A percentile compares a stretch with the other conserved stretches of the same genome.
Evolutionary conservation across 2,888 invertebrate genomes (phyloP).

Genomic region (Latrodectus elegans): DNA sequence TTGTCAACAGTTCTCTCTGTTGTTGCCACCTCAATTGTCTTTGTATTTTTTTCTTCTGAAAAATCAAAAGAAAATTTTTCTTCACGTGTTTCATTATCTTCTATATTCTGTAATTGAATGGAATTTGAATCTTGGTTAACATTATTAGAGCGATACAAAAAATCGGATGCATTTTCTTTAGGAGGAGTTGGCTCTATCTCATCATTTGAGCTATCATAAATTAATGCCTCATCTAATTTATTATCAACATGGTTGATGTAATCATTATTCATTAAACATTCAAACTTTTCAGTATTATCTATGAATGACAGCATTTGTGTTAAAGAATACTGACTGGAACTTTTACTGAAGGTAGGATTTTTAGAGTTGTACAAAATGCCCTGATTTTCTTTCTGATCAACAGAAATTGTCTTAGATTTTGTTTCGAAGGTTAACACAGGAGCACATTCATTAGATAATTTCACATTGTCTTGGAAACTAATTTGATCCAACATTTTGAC

Average conservation of each 20-base stretch:
- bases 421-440: not conserved
- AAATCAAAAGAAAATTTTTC: constrained; percentile 24
- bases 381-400: not conserved
- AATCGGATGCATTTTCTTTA: constrained; percentile 23
- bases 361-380: not conserved
- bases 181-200: constrained; percentile 59
- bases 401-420: not conserved
- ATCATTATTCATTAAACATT: not conserved
- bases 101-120: not conserved
- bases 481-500: too few species aligned
- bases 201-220: constrained; percentile 39
- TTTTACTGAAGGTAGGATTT: too few species aligned
- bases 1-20: not conserved
- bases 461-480: not conserved
- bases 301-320: constrained; percentile 56
- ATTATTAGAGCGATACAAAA: constrained; percentile 32
- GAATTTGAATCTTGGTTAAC: constrained; percentile 18
- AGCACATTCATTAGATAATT: not conserved
- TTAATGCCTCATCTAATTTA: not conserved
- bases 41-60: not conserved
- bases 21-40: not conserved
- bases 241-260: not conserved
- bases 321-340: constrained; percentile 31
- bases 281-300: constrained; percentile 10
- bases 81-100: not conserved